A percentile compares a stretch with the other conserved stretches of the same genome.
phyloP scores from a whole-genome alignment of 2,888 invertebrate genomes.

The Leptodirus hochenwartii region DNA sequence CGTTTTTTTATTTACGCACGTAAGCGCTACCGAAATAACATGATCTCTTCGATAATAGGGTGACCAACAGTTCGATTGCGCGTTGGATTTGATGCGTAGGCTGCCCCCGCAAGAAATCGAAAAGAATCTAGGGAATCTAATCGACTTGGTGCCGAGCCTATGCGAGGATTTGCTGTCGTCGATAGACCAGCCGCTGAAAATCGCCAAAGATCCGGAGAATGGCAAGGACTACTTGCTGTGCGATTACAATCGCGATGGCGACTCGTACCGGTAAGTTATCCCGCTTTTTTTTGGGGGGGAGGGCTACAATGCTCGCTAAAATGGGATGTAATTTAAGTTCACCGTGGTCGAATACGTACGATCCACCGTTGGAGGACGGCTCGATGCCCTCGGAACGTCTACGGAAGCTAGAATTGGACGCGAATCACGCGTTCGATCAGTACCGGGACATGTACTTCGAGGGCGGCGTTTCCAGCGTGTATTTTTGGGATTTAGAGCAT shows the following conservation, averaged over 20 bases:
- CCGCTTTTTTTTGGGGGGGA: neutral
- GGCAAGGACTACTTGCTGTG: conserved; percentile 96
- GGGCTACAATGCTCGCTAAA: neutral
- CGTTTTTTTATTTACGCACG: too few relatives aligned
- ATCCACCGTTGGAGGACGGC: conserved; percentile 95
- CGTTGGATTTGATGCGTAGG: conserved; percentile 95
- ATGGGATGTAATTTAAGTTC: conserved; percentile 39
- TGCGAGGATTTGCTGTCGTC: conserved; percentile 95
- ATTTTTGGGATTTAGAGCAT: conserved; percentile 97
- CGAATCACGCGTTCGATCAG: conserved; percentile 96
- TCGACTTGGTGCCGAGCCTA: conserved; percentile 87
- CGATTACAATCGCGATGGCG: conserved; percentile 98
- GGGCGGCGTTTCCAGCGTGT: conserved; percentile 97
- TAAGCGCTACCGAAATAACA: too few relatives aligned
- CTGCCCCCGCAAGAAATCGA: conserved; percentile 98
- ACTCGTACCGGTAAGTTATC: conserved; percentile 70
- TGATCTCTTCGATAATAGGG: too few relatives aligned
- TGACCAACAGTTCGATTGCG: conserved; percentile 96
- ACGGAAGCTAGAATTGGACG: conserved; percentile 90
- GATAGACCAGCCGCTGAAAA: conserved; percentile 96
- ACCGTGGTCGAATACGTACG: conserved; percentile 97
- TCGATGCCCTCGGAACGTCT: conserved; percentile 95
- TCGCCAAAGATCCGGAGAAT: conserved; percentile 84
- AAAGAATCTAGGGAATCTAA: conserved; percentile 93
- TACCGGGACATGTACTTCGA: conserved; percentile 99